Evolutionary conservation across 2,888 invertebrate genomes (phyloP).

Genomic region (Tachina grossa): DNA sequence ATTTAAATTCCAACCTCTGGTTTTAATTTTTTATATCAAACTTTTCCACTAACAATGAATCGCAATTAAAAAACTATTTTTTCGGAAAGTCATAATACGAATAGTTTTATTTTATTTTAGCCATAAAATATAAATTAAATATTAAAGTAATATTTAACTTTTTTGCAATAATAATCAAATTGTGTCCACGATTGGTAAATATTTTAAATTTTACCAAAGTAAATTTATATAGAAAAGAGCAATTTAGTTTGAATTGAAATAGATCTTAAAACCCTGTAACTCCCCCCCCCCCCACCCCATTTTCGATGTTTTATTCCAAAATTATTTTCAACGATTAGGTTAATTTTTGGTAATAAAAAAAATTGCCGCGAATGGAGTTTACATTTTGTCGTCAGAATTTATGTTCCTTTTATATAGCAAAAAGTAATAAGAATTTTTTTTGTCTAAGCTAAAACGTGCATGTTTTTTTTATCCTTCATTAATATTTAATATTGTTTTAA

Average conservation of each 20-base stretch:
- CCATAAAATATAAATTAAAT: slow-evolving; percentile 31
- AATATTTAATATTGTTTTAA: no score
- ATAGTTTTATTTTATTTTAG: slow-evolving; percentile 7
- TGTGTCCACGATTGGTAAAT: background rate
- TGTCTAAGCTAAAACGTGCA: no score
- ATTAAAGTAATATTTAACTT: slow-evolving; percentile 30
- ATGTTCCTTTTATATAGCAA: no score
- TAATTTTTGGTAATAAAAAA: no score
- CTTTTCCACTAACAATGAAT: slow-evolving; percentile 65
- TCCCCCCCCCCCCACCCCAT: no score
- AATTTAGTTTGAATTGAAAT: background rate
- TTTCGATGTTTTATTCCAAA: no score
- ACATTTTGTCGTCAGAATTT: no score
- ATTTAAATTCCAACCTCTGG: slow-evolving; percentile 38
- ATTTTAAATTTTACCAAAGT: background rate
- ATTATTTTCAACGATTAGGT: no score
- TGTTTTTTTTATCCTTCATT: no score
- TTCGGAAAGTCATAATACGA: slow-evolving; percentile 49
- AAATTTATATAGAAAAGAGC: background rate
- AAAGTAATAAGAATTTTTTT: no score
- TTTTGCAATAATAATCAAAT: slow-evolving; percentile 3
- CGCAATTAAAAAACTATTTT: slow-evolving; percentile 64
- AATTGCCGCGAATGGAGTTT: no score
- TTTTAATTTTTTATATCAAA: slow-evolving; percentile 24
- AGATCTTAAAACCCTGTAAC: no score